Base-by-base conservation (phyloP, 2,797 vertebrate species). In the Trematomus bernacchii region DNA sequence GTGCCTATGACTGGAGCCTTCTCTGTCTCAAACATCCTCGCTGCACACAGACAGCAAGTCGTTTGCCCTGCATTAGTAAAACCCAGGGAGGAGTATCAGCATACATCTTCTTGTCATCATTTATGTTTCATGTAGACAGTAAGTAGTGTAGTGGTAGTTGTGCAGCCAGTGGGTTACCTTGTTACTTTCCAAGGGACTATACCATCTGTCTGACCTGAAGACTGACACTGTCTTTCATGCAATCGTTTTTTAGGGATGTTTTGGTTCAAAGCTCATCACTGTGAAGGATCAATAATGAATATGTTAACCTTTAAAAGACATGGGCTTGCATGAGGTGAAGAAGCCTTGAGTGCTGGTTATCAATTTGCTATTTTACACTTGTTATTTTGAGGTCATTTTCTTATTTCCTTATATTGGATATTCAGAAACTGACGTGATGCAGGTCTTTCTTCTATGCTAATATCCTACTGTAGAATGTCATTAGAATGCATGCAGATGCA, bases 11-110 rank as follows among this genome's bases (percentile, higher is more conserved):
- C 37, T 10, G 60, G 47, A 50, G 53, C 15, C 54, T 42, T 64
- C 15, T 33, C 43, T 46, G 11, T 19, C 15, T 51, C 47, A 46
- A 6, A 51, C 59, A 43, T 63, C 19, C 40, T 3, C 13, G 44
- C n/a, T 65, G 37, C 40, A 77, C 58, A 7, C 15, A 9, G 33
- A 37, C 33, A 27, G 71, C 57, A 52, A 52, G 67, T 37, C 27
- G 14, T 54, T 77, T 68, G 47, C 46, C 4, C 71, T 33, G 43
- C n/a, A 23, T 73, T 66, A 48, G 16, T 79, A 12, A 75, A 48
- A 14, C 77, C 81, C n/a, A 73, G 30, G 6, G 33, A 73, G 71
- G 18, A 27, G 60, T n/a, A 80, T 65, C 71, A 8, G 40, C 72
- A 23, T 58, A 52, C 43, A n/a, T 77, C 58, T 59, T 21, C 72